Conservation (phyloP, 2,113 vertebrate species). For the Chamaea fasciata region DNA sequence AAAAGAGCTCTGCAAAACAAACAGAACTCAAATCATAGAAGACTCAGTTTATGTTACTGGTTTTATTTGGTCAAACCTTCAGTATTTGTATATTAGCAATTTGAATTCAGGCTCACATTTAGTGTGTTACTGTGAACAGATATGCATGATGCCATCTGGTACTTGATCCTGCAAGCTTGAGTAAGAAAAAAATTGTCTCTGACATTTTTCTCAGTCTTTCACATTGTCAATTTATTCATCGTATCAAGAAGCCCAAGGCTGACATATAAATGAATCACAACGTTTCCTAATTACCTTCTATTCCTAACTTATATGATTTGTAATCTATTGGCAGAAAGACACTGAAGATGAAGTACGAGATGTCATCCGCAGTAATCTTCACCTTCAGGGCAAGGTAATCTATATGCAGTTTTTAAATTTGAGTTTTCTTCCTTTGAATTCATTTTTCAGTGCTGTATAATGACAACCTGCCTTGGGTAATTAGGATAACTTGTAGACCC, state of each 20-base stretch:
- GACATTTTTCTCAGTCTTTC: background rate
- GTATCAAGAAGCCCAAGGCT: background rate
- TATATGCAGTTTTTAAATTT: background rate
- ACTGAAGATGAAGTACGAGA: slow-evolving; percentile 94
- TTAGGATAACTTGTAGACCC: background rate
- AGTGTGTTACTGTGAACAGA: background rate
- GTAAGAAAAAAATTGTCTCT: background rate
- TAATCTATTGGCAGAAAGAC: slow-evolving; percentile 86
- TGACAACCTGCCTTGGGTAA: background rate
- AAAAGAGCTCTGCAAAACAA: background rate
- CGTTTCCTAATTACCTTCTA: background rate
- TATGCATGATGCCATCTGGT: background rate
- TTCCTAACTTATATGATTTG: background rate
- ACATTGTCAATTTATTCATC: background rate
- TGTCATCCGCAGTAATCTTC: slow-evolving; percentile 87
- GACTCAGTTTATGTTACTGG: background rate
- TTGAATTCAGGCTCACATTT: background rate
- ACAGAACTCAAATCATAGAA: background rate
- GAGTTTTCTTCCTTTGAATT: background rate
- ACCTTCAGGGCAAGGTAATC: slow-evolving; percentile 94
- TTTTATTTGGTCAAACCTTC: background rate
- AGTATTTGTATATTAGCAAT: background rate
- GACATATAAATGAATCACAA: background rate
- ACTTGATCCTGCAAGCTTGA: background rate
- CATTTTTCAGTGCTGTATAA: accelerated